These are phyloP conservation scores for Sisor rabdophorus DNA, from an alignment of 2,113 vertebrate genomes.

Conservation along the genomic window DNA sequence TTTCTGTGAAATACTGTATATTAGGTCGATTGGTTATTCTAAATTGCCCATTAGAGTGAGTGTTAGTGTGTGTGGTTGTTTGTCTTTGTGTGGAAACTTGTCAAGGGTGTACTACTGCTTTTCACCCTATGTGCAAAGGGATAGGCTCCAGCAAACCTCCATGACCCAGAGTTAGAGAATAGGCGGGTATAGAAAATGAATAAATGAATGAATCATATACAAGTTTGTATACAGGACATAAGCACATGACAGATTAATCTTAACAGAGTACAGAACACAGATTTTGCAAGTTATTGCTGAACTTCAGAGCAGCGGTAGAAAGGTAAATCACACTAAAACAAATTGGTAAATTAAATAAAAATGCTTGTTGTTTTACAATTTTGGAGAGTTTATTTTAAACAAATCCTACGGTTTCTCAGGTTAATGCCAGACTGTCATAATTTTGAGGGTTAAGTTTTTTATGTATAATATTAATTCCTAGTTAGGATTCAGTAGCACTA, in stretches of 20 bases:
- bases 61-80: too few species aligned
- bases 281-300: background rate
- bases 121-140: too few species aligned
- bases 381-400: background rate
- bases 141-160: too few species aligned
- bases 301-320: background rate
- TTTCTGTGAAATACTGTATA: too few species aligned
- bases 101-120: too few species aligned
- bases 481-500: background rate
- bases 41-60: too few species aligned
- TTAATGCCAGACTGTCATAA: background rate
- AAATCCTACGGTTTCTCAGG: background rate
- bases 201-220: too few species aligned
- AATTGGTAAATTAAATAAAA: constrained; percentile 3
- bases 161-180: too few species aligned
- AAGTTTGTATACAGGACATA: too few species aligned
- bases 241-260: background rate
- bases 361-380: background rate
- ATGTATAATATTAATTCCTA: background rate
- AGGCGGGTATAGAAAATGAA: too few species aligned
- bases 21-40: too few species aligned
- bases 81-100: too few species aligned
- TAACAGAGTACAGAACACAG: background rate
- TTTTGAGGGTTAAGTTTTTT: background rate
- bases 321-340: background rate